A percentile compares a stretch with the other conserved stretches of the same genome.
phyloP scores from a whole-genome alignment of 2,113 vertebrate genomes.

The Catharus minimus region DNA sequence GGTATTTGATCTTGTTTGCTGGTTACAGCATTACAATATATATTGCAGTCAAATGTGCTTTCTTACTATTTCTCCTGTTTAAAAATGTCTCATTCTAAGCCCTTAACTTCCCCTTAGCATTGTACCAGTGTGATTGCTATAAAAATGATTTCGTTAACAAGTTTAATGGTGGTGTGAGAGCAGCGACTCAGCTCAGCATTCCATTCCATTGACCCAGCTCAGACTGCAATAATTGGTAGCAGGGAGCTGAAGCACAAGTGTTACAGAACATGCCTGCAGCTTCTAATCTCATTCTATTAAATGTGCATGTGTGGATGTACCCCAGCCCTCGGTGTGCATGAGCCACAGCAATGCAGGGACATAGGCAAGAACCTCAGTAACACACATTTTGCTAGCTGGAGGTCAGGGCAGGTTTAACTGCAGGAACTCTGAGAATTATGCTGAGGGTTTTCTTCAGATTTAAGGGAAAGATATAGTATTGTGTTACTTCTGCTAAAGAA shows the following conservation, averaged over 20 bases:
- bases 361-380: background rate
- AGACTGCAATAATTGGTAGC: background rate
- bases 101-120: background rate
- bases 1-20: background rate
- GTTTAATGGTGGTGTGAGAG: background rate
- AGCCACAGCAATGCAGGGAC: background rate
- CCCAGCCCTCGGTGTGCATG: accelerated
- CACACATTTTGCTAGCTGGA: background rate
- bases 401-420: background rate
- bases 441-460: background rate
- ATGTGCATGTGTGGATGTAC: background rate
- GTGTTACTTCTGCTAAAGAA: background rate
- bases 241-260: background rate
- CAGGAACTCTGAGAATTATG: background rate
- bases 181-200: background rate
- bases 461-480: background rate
- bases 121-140: background rate
- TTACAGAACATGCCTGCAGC: background rate
- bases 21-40: background rate
- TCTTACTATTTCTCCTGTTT: slow-evolving; percentile 17
- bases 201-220: background rate
- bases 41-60: slow-evolving; percentile 9
- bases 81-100: background rate
- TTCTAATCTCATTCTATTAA: background rate
- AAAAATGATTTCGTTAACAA: background rate